phyloP scores from a whole-genome alignment of 2,888 invertebrate species.

The Xiphydria camelus region DNA sequence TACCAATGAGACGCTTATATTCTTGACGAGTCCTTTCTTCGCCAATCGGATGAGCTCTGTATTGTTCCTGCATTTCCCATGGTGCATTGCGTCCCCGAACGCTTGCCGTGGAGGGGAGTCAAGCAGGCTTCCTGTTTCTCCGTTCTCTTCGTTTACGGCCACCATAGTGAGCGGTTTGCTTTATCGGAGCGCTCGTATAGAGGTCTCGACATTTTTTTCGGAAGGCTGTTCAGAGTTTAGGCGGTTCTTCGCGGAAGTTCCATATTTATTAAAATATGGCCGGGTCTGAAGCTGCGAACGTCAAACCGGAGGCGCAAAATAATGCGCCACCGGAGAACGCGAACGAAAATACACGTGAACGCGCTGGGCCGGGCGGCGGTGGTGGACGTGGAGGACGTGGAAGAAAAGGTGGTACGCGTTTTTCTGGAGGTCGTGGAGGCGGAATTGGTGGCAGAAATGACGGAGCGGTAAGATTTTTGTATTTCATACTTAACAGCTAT shows the following conservation, averaged over 20 bases:
- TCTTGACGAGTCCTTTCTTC: too few relatives aligned
- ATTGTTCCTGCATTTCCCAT: too few relatives aligned
- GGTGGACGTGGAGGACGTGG: conserved; percentile 41
- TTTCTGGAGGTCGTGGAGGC: conserved; percentile 47
- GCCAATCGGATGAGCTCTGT: too few relatives aligned
- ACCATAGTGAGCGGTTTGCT: conserved; percentile 25
- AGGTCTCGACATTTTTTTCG: too few relatives aligned
- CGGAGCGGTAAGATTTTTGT: conserved; percentile 36
- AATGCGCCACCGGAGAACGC: conserved; percentile 37
- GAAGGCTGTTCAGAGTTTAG: too few relatives aligned
- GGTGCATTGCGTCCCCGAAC: too few relatives aligned
- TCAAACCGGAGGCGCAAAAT: conserved; percentile 36
- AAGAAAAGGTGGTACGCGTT: conserved; percentile 44
- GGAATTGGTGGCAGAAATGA: conserved; percentile 35
- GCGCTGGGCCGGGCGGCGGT: conserved; percentile 29
- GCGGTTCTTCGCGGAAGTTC: too few relatives aligned
- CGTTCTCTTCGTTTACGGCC: conserved; percentile 37
- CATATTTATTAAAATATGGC: conserved; percentile 19
- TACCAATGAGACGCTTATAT: too few relatives aligned
- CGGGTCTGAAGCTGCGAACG: conserved; percentile 41
- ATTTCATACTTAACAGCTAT: too few relatives aligned
- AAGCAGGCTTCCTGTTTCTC: conserved; percentile 10
- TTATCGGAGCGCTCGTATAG: background rate
- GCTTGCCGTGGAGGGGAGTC: background rate
- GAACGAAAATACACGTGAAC: conserved; percentile 39